phyloP scores from a whole-genome alignment of 1,140 invertebrate genomes.

The Ectropis grisescens region DNA sequence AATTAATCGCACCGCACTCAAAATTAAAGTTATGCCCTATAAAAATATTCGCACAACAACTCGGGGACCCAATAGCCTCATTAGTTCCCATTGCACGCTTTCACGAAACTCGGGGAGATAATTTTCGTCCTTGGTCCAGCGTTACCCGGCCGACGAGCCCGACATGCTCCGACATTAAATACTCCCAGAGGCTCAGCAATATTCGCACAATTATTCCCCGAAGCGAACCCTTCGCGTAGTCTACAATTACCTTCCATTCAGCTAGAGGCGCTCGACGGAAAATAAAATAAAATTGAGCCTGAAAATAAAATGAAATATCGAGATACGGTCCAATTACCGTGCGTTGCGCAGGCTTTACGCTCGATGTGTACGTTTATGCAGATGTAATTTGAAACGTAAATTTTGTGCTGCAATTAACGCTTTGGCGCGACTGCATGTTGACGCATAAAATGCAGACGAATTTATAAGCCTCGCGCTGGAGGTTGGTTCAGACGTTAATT shows the following conservation, averaged over 20 bases:
- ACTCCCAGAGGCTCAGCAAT: slow-evolving; percentile 47
- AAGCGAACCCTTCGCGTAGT: slow-evolving; percentile 55
- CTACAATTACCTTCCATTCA: slow-evolving; percentile 63
- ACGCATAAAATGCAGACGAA: slow-evolving; percentile 16
- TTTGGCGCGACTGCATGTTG: slow-evolving; percentile 7
- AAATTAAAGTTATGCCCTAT: slow-evolving; percentile 53
- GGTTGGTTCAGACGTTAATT: slow-evolving; percentile 7
- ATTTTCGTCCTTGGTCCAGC: slow-evolving; percentile 62
- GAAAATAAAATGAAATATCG: slow-evolving; percentile 62
- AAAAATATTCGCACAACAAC: slow-evolving; percentile 52
- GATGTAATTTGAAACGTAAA: slow-evolving; percentile 17
- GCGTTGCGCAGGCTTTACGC: slow-evolving; percentile 19
- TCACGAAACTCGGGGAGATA: slow-evolving; percentile 59
- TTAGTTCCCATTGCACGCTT: slow-evolving; percentile 57
- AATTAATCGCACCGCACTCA: slow-evolving; percentile 41
- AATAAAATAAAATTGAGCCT: slow-evolving; percentile 57
- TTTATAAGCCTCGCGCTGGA: slow-evolving; percentile 15
- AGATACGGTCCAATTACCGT: slow-evolving; percentile 42
- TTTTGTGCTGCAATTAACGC: slow-evolving; percentile 18
- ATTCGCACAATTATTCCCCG: slow-evolving; percentile 63
- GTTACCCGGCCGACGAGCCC: slow-evolving; percentile 41
- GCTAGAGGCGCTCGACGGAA: slow-evolving; percentile 36
- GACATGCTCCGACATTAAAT: slow-evolving; percentile 60
- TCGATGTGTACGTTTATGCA: slow-evolving; percentile 8
- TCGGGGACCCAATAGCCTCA: slow-evolving; percentile 48